Evolutionary conservation across 2,888 invertebrate genomes (phyloP).

Genomic region (Melanophora roralis): DNA sequence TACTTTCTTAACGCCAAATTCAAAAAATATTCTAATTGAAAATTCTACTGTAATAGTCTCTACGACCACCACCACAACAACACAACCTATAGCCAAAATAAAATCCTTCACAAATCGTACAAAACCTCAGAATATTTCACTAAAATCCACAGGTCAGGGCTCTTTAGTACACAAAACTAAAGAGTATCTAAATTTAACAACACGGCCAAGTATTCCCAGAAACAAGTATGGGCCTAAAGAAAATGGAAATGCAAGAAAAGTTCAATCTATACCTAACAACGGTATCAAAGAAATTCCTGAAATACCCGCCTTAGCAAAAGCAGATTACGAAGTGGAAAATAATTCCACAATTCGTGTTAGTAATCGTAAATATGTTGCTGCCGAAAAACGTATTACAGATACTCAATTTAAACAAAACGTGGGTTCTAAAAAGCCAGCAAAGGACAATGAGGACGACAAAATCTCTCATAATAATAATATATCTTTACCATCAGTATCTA

Average conservation of each 20-base stretch:
- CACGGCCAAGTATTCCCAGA: conserved; percentile 55
- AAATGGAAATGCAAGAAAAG: conserved; percentile 66
- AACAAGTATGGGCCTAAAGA: conserved; percentile 69
- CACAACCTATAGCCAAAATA: not conserved
- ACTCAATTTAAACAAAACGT: not conserved
- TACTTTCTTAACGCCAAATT: no score
- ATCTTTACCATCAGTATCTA: not conserved
- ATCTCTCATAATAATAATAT: conserved; percentile 10
- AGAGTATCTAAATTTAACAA: not conserved
- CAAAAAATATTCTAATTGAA: no score
- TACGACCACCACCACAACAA: not conserved
- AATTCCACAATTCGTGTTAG: no score
- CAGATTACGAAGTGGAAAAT: no score
- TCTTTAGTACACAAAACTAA: not conserved
- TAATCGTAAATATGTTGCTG: no score
- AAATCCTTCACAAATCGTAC: not conserved
- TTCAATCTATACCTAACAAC: no score
- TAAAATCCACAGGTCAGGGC: no score
- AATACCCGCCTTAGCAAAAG: no score
- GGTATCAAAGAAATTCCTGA: no score
- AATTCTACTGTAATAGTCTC: conserved; percentile 17
- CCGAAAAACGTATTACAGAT: not conserved
- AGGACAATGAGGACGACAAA: not conserved
- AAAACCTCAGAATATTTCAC: no score
- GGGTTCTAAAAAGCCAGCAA: not conserved